Evolutionary conservation across 2,113 vertebrate species (phyloP).

Genomic region (Mustela lutreola): DNA sequence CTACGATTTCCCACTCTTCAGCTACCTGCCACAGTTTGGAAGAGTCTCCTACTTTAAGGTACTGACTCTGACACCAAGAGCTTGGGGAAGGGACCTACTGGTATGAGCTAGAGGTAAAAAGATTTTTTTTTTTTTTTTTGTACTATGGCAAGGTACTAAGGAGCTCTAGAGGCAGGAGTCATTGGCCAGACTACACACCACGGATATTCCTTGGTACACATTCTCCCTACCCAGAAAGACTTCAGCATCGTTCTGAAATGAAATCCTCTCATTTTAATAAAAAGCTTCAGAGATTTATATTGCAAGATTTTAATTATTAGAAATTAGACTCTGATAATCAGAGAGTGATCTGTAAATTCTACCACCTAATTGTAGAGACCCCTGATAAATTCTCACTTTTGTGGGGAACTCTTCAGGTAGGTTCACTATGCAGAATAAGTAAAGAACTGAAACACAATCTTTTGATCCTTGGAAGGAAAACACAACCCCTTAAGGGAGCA

Average conservation of each 20-base stretch:
- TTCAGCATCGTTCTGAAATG: slow-evolving; percentile 16
- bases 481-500: not conserved
- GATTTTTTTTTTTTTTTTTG: too few species aligned
- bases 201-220: not conserved
- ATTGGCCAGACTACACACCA: not conserved
- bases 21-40: not conserved
- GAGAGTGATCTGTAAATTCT: not conserved
- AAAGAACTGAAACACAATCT: slow-evolving; percentile 9
- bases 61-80: not conserved
- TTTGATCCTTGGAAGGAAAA: slow-evolving; percentile 3
- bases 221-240: not conserved
- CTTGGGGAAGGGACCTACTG: not conserved
- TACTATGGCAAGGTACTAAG: not conserved
- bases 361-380: not conserved
- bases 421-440: not conserved
- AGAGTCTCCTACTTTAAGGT: not conserved
- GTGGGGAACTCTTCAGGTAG: not conserved
- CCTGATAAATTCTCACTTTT: not conserved
- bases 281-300: not conserved
- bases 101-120: not conserved
- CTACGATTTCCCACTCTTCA: not conserved
- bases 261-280: slow-evolving; percentile 5
- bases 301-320: not conserved
- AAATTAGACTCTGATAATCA: slow-evolving; percentile 29
- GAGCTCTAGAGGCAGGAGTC: not conserved